Evolutionary conservation across 1,140 invertebrate species (phyloP), one percentile per base, ranked within the genome.

Genomic region (Helicoverpa zea): DNA sequence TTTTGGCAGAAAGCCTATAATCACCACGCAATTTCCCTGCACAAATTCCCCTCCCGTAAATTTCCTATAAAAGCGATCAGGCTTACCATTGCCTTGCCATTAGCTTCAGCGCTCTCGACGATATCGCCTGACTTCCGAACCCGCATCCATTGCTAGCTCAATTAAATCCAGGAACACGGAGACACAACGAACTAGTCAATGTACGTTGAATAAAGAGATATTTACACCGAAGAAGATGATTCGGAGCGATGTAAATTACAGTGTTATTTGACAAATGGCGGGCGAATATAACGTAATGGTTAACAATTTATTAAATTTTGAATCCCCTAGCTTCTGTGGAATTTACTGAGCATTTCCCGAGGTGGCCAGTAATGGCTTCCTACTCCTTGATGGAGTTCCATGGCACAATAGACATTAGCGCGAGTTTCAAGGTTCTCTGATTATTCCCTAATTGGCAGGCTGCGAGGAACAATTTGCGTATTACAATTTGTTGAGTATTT

Each of bases 301-400:
- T 78, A 78, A 78, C 76, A 68, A 68, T 78, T 78, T 78, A 78
- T 78, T 66, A 78, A 78, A 78, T 68, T 78, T 78, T 61, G 73
- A 75, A 61, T 61, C 73, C 74, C 74, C n/a, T 11, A 35, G 74
- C 56, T 64, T 43, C 29, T 14, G 74, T 52, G 59, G n/a, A 64
- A 14, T 52, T 35, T 54, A 77, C n/a, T 35, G 54, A 64, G 35
- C 11, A 47, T 29, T 47, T 51, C 74, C 58, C 49, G 23, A 63
- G 47, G 74, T 77, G 43, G 59, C 18, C 73, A 30, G 59, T 63
- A 64, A 64, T 59, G 74, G 47, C 74, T 77, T 64, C 74, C 74
- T 54, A 64, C 23, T 35, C 74, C 73, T 0, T 23, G 16, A 47
- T 7, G 2, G 14, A 35, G 16, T 23, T 56, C 18, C 43, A n/a